Base-by-base conservation (phyloP, 2,888 invertebrate species). In the Choristoneura rosaceana region DNA sequence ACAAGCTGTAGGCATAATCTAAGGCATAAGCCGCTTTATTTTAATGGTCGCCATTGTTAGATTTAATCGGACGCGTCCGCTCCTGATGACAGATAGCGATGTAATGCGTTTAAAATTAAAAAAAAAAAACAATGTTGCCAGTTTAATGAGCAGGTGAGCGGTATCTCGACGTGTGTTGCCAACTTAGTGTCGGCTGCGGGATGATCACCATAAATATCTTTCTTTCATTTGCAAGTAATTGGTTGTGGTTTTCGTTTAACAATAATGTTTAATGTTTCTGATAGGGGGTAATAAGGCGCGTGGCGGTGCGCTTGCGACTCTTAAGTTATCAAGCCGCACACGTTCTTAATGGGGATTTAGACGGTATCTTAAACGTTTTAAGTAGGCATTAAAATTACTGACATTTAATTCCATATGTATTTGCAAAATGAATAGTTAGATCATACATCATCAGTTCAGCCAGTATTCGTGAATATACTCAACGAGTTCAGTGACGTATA, bases 11-110 rank as follows among this genome's bases (percentile, higher is more conserved):
- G 7, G 50, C 63, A 58, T 52, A 60, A 65, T 60, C 50, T 65
- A 66, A 71, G 60, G 38, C 68, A 64, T 66, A 66, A 7, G 55
- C n/a, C 41, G 52, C 25, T 25, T 66, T 52, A 61, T 60, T 63
- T 64, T 69, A 69, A 68, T 59, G 50, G 50, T 47, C 60, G 45
- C 34, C 65, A 66, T 55, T 55, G 65, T 66, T 68, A 67, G 73
- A 73, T 73, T 64, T 69, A 73, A 73, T 73, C 73, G 59, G 25
- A 58, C 15, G 62, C 73, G 69, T 64, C 64, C 68, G 69, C 69
- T 59, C 73, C 50, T 59, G 73, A 73, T 73, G 73, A 73, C 69
- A 73, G 73, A 73, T 73, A 73, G 71, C 62, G 71, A 63, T 47
- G 67, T 71, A 71, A 71, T 71, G 71, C 67, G 67, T 63, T 68